These are phyloP conservation scores for Cyphomyrus plagiostoma DNA, from an alignment of 2,113 vertebrate genomes.

Conservation along the genomic window DNA sequence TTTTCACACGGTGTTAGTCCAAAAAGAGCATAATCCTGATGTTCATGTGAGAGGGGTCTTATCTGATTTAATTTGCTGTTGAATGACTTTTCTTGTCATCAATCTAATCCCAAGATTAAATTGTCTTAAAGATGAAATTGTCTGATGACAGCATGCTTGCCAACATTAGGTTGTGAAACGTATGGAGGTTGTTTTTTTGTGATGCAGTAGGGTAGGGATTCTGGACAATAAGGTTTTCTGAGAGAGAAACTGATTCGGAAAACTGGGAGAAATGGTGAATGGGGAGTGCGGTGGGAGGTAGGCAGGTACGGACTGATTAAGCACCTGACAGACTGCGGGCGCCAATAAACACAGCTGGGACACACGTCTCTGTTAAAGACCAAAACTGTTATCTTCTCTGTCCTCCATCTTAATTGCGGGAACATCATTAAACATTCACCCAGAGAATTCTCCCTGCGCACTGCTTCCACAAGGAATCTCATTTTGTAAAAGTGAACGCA, in stretches of 20 bases:
- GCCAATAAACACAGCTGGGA: neutral
- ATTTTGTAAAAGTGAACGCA: neutral
- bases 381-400: neutral
- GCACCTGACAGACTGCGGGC: neutral
- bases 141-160: neutral
- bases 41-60: too few species aligned
- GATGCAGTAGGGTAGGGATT: neutral
- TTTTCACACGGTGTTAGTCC: neutral
- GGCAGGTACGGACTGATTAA: neutral
- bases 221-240: neutral
- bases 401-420: neutral
- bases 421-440: neutral
- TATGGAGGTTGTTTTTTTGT: neutral
- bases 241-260: neutral
- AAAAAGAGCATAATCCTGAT: neutral
- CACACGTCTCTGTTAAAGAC: neutral
- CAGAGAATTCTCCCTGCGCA: neutral
- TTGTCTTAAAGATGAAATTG: neutral
- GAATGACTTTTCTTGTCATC: neutral
- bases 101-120: neutral
- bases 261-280: neutral
- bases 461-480: neutral
- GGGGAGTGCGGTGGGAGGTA: neutral
- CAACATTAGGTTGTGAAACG: neutral
- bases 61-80: neutral